Conservation (phyloP, 2,888 invertebrate genomes). For the Drosophila cyrtoloma region DNA sequence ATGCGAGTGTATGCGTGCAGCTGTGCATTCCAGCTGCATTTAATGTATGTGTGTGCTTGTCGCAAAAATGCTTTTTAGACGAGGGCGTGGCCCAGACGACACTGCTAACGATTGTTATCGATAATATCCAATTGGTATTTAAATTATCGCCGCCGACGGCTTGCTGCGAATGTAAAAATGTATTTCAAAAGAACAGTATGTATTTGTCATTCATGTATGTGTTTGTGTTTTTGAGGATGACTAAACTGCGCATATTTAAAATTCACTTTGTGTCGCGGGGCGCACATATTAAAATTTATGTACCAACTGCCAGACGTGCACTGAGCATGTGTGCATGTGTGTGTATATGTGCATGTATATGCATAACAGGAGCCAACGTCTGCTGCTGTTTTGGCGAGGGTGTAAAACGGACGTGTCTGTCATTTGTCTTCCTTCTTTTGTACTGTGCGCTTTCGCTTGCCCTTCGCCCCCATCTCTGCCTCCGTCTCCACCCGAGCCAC, state of each 20-base stretch:
- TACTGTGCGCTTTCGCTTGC: constrained; percentile 41
- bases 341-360: constrained; percentile 19
- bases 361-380: constrained; percentile 41
- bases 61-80: constrained; percentile 36
- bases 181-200: constrained; percentile 23
- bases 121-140: constrained; percentile 49
- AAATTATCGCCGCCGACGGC: constrained; percentile 38
- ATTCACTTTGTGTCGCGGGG: constrained; percentile 62
- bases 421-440: constrained; percentile 68
- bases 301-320: constrained; percentile 52
- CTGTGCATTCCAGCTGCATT: constrained; percentile 54
- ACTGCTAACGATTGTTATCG: constrained; percentile 41
- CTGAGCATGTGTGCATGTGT: constrained; percentile 21
- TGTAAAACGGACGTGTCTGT: constrained; percentile 73
- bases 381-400: constrained; percentile 43
- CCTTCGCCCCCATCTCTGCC: background rate
- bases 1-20: constrained; percentile 22
- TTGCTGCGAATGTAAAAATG: constrained; percentile 18
- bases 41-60: constrained; percentile 21
- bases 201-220: background rate
- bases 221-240: constrained; percentile 36
- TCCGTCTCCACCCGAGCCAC: constrained; percentile 30
- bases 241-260: constrained; percentile 63
- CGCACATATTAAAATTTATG: constrained; percentile 42
- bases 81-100: constrained; percentile 54